Base-by-base conservation (phyloP, 92 coral and sea anemone genomes). In the Palythoa grandiflora region DNA sequence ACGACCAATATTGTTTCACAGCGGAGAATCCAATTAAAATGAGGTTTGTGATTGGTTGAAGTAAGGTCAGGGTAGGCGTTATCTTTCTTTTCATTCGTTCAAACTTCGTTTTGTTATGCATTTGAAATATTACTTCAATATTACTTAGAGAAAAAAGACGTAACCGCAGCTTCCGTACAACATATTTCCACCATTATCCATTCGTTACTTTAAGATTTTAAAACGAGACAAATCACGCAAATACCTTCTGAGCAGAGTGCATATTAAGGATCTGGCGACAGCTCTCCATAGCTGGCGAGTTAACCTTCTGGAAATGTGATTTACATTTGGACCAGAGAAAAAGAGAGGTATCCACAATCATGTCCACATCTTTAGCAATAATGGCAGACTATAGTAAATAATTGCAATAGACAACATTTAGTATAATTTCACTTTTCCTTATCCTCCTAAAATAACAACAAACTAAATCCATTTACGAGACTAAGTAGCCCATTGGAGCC, bases 291-390 rank as follows among this genome's bases (percentile, higher is more conserved):
- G 98, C 90, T 6, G 93, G 87, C 1, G 99, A 96, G 28, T 95
- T 88, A 61, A 96, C 94, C 65, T 96, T 88, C 50, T 96, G 99
- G 71, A 96, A 96, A 68, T 93, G 96, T 10, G 94, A 87, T 72
- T 93, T 96, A 73, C 99, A 96, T 63, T 96, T 96, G 60, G 93
- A 87, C 99, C 99, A 96, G 9, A 96, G 96, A 71, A 95, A 96
- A 38, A 96, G 88, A 17, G 98, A 88, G 8, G 97, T 97, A 80
- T 96, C 99, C 1, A 96, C 93, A 83, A 96, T 90, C 98, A 96
- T 96, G 68, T 96, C 98, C 44, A 83, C 89, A 83, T 96, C 99
- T 76, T 90, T 91, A 74, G 87, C 78, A 14, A 92, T 86, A 77
- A 96, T 88, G 77, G 93, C 91, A 47, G 97, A 92, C 99, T 96